A percentile compares a stretch with the other conserved stretches of the same genome.
Evolutionary conservation across 2,113 vertebrate genomes (phyloP).

Genomic region (Ptyas mucosa): DNA sequence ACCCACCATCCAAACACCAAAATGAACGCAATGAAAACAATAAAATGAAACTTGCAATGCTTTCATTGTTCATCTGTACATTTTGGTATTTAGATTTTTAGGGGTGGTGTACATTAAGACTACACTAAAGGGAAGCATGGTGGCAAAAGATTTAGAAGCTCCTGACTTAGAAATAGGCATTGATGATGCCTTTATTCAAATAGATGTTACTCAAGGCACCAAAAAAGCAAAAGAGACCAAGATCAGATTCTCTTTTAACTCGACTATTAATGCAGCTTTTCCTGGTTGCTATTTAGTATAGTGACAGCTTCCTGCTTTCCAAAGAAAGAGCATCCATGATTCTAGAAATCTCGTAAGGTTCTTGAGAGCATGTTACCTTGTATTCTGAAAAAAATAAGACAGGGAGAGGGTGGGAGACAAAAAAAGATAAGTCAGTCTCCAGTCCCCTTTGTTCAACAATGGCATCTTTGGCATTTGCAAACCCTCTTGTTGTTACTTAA

Average conservation of each 20-base stretch:
- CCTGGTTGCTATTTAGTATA: background rate
- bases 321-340: background rate
- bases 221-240: background rate
- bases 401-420: constrained; percentile 6
- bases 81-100: background rate
- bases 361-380: constrained; percentile 76
- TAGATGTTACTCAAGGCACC: background rate
- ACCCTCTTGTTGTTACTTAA: background rate
- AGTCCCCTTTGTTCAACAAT: rapidly evolving
- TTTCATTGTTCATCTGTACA: background rate
- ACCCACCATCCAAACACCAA: background rate
- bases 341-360: background rate
- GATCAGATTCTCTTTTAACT: background rate
- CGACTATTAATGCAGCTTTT: background rate
- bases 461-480: background rate
- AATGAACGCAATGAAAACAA: background rate
- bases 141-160: background rate
- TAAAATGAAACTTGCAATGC: background rate
- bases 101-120: background rate
- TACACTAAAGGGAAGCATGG: background rate
- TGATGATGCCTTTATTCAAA: background rate
- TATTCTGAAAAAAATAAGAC: constrained; percentile 78
- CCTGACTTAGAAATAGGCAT: background rate
- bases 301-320: constrained; percentile 22
- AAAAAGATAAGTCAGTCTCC: background rate